Percentiles rank a stretch among this genome's conserved stretches.
These are phyloP conservation scores for Mixornis gularis DNA, from an alignment of 2,113 vertebrate genomes.

Conservation along the genomic window DNA sequence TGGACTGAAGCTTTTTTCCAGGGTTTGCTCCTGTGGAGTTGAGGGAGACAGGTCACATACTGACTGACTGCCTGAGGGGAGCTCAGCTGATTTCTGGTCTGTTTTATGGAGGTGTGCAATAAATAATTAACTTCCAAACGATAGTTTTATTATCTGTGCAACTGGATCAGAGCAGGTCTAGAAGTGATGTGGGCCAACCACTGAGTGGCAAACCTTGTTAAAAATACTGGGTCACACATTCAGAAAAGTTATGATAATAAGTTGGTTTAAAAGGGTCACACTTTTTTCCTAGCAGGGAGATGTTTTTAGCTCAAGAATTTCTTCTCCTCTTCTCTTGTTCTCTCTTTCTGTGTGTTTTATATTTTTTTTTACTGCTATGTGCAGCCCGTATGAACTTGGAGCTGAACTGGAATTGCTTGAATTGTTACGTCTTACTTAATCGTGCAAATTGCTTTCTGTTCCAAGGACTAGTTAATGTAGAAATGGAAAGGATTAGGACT, in stretches of 20 bases:
- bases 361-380: not conserved
- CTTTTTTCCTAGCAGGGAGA: not conserved
- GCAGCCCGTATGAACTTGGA: not conserved
- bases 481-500: conserved; percentile 41
- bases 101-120: conserved; percentile 50
- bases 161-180: not conserved
- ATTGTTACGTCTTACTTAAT: conserved; percentile 28
- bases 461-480: conserved; percentile 20
- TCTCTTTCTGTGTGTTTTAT: not conserved
- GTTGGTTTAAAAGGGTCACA: not conserved
- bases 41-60: not conserved
- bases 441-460: conserved; percentile 38
- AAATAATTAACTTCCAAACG: conserved; percentile 60
- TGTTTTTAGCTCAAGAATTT: not conserved
- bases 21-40: not conserved
- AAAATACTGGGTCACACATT: not conserved
- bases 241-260: not conserved
- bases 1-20: not conserved
- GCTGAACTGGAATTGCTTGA: conserved; percentile 14
- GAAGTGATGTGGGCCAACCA: not conserved
- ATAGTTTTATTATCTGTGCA: not conserved
- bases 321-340: not conserved
- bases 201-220: not conserved
- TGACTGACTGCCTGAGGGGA: not conserved
- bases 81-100: conserved; percentile 49